Conservation (phyloP, 2,113 vertebrate species). For the Camelus bactrianus region DNA sequence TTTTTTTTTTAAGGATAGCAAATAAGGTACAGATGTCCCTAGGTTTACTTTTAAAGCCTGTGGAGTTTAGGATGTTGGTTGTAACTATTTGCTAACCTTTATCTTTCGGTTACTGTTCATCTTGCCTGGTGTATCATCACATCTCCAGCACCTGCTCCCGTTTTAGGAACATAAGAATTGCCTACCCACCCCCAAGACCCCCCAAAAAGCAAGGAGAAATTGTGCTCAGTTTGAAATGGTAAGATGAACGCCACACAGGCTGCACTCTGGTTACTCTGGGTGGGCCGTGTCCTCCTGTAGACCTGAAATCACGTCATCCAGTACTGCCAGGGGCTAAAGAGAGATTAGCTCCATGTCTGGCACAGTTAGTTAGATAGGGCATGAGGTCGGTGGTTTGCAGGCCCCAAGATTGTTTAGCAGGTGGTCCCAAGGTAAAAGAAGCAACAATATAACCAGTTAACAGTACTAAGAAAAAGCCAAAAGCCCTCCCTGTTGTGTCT, state of each 20-base stretch:
- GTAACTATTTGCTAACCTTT: conserved; percentile 75
- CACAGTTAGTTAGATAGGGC: background rate
- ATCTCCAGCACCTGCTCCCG: conserved; percentile 48
- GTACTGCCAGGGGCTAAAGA: too few relatives aligned
- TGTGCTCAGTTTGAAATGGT: background rate
- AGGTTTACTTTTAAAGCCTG: conserved; percentile 35
- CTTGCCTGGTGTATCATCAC: conserved; percentile 45
- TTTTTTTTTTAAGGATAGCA: background rate
- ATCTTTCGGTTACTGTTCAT: conserved; percentile 41
- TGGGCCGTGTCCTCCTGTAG: accelerated
- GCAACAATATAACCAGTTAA: background rate
- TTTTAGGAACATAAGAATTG: background rate
- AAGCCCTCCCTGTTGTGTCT: background rate
- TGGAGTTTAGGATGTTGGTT: conserved; percentile 19
- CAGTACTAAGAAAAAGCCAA: background rate
- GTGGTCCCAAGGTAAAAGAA: background rate
- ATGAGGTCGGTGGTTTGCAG: background rate
- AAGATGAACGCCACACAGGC: background rate
- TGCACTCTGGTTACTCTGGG: background rate
- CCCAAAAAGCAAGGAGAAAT: background rate
- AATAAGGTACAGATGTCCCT: background rate
- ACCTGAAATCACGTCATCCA: background rate
- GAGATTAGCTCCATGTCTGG: background rate
- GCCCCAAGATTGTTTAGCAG: background rate
- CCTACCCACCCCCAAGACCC: accelerated